A percentile compares a stretch with the other conserved stretches of the same genome.
These are phyloP conservation scores for Encarsia formosa DNA, from an alignment of 2,888 invertebrate genomes.

Conservation along the genomic window DNA sequence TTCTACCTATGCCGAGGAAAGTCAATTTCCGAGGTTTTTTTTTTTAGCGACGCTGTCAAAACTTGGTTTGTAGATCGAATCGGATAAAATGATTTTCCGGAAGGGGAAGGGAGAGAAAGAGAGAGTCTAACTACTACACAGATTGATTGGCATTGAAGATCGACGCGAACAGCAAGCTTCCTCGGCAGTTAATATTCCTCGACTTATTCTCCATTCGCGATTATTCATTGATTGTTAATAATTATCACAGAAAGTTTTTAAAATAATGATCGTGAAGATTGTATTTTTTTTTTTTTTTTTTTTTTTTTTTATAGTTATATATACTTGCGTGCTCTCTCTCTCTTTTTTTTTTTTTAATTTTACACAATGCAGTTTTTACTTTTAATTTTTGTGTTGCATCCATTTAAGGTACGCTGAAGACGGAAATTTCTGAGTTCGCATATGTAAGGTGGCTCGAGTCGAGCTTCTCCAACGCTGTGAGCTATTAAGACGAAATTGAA, in stretches of 20 bases:
- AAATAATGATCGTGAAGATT: slow-evolving; percentile 46
- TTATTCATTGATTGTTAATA: slow-evolving; percentile 50
- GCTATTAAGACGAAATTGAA: slow-evolving; percentile 6
- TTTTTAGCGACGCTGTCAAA: not conserved
- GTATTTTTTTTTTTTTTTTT: not conserved
- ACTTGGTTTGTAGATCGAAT: not conserved
- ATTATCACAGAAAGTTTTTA: slow-evolving; percentile 52
- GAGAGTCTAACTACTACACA: not conserved
- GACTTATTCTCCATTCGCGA: no score
- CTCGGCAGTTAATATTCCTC: slow-evolving; percentile 11
- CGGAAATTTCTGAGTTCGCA: slow-evolving; percentile 30
- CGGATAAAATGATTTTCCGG: not conserved
- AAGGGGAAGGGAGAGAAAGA: not conserved
- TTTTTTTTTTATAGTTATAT: not conserved
- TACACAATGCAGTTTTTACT: not conserved
- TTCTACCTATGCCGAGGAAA: slow-evolving; percentile 7
- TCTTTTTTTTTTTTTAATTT: not conserved
- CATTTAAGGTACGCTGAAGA: slow-evolving; percentile 15
- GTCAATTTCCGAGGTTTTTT: slow-evolving; percentile 5
- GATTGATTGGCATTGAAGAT: not conserved
- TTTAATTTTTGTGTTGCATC: not conserved
- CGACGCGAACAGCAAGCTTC: slow-evolving; percentile 1
- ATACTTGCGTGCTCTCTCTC: not conserved
- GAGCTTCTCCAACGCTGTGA: not conserved
- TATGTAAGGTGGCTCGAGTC: no score